These are phyloP conservation scores for Pristionchus mayeri DNA, from an alignment of 2,888 invertebrate species.

Conservation along the genomic window DNA sequence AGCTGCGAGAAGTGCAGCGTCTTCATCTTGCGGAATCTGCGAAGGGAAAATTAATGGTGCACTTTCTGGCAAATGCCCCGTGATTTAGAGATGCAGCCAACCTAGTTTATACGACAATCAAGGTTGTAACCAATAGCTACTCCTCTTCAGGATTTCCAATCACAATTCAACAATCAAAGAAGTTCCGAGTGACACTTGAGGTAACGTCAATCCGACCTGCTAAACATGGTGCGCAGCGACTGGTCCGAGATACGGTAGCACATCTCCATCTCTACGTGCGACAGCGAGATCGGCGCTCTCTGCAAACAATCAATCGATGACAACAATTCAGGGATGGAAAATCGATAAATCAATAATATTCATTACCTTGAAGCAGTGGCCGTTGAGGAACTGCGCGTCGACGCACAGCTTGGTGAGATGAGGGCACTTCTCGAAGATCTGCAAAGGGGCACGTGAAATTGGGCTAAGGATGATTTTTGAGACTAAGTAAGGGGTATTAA, in stretches of 20 bases:
- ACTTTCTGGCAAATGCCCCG: too few relatives aligned
- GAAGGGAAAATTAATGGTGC: background rate
- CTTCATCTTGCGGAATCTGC: conserved; percentile 49
- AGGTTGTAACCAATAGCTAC: too few relatives aligned
- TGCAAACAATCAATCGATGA: conserved; percentile 43
- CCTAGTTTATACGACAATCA: too few relatives aligned
- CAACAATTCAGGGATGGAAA: background rate
- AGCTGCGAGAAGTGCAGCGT: conserved; percentile 55
- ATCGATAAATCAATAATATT: background rate
- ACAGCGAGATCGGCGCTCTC: conserved; percentile 56
- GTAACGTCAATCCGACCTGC: conserved; percentile 14
- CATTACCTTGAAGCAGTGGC: conserved; percentile 63
- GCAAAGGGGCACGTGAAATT: conserved; percentile 31
- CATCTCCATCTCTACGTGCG: conserved; percentile 58
- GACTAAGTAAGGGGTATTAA: too few relatives aligned
- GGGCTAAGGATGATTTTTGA: too few relatives aligned
- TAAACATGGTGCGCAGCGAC: conserved; percentile 44
- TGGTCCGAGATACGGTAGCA: conserved; percentile 56
- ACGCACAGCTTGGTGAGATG: conserved; percentile 60
- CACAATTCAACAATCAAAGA: too few relatives aligned
- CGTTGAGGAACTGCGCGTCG: conserved; percentile 65
- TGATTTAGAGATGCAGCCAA: too few relatives aligned
- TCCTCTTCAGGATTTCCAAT: too few relatives aligned
- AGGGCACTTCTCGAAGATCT: conserved; percentile 62
- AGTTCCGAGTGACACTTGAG: too few relatives aligned